These are phyloP conservation scores for Megaceryle torquata DNA, from an alignment of 2,113 vertebrate genomes.

Conservation along the genomic window DNA sequence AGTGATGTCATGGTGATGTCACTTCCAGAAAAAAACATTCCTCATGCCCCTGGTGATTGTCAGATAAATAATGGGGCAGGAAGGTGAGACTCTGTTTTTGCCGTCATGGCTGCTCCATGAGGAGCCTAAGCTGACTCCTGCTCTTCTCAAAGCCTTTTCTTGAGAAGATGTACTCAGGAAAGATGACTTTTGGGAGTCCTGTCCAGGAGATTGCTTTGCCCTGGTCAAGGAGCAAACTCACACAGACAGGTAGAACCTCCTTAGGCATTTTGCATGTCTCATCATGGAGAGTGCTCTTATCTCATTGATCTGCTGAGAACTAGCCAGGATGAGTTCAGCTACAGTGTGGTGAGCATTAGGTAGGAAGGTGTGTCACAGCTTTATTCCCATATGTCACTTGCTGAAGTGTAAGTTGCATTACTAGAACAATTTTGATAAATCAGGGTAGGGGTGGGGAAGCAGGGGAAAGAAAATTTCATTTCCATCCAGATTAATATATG, in stretches of 20 bases:
- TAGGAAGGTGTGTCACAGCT: not conserved
- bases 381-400: not conserved
- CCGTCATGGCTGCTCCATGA: rapidly evolving
- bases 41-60: not conserved
- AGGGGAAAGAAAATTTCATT: not conserved
- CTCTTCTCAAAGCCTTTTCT: not conserved
- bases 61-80: not conserved
- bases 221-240: not conserved
- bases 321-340: not conserved
- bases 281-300: not conserved
- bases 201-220: not conserved
- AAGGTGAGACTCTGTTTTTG: not conserved
- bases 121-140: not conserved
- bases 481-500: not conserved
- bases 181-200: not conserved
- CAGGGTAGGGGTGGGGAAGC: no score
- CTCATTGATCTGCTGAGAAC: not conserved
- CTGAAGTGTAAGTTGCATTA: not conserved
- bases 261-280: not conserved
- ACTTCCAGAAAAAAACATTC: not conserved
- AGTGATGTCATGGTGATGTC: not conserved
- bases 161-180: not conserved
- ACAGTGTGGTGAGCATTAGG: not conserved
- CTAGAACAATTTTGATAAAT: not conserved
- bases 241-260: not conserved